Evolutionary conservation across 1,140 invertebrate species (phyloP).

Genomic region (Drosophila parabipectinata): DNA sequence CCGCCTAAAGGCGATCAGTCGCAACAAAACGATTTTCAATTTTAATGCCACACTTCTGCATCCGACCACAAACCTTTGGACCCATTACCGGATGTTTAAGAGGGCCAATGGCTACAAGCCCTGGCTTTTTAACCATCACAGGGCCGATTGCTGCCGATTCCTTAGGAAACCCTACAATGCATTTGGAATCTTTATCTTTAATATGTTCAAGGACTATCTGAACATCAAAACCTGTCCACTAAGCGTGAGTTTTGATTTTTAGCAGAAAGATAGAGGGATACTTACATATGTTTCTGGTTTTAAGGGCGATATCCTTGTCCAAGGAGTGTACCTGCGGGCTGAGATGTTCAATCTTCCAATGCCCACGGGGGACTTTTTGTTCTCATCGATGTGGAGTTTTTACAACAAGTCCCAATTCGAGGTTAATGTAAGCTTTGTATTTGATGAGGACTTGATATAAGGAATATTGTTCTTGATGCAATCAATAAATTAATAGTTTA

Average conservation of each 20-base stretch:
- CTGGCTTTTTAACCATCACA: slow-evolving; percentile 1
- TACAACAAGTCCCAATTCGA: neutral
- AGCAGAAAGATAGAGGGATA: too few species aligned
- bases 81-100: slow-evolving; percentile 4
- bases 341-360: neutral
- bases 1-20: slow-evolving; percentile 18
- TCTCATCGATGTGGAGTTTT: neutral
- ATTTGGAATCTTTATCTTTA: neutral
- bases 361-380: neutral
- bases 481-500: neutral
- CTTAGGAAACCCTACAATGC: neutral
- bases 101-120: slow-evolving; percentile 19
- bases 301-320: neutral
- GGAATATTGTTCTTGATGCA: neutral
- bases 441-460: neutral
- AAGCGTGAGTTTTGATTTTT: neutral
- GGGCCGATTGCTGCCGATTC: slow-evolving; percentile 6
- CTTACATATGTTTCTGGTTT: neutral
- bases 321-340: neutral
- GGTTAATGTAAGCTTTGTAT: neutral
- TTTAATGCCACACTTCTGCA: slow-evolving; percentile 3
- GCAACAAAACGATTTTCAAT: slow-evolving; percentile 8
- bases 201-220: neutral
- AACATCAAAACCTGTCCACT: neutral
- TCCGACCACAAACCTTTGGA: neutral